Evolutionary conservation across 2,113 vertebrate genomes (phyloP).

Genomic region (Gadus chalcogrammus): DNA sequence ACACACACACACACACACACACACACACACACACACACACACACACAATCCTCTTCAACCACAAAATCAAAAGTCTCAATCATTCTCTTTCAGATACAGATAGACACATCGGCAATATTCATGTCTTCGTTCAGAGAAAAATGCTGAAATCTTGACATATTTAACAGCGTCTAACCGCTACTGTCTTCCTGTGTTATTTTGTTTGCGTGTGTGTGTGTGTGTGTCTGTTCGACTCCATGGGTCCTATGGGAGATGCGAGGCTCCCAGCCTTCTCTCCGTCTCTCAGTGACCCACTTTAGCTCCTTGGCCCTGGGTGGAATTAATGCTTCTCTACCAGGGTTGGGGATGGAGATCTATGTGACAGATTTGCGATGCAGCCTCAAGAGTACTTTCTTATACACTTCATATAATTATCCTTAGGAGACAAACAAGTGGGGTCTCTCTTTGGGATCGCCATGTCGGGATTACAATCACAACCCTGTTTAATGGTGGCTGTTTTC

Average conservation of each 20-base stretch:
- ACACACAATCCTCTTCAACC: not conserved
- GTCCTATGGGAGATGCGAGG: constrained; percentile 1
- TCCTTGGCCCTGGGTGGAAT: constrained; percentile 53
- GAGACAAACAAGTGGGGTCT: not conserved
- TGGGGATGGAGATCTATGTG: constrained; percentile 18
- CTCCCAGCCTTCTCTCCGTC: constrained; percentile 32
- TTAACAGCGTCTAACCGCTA: too few relatives aligned
- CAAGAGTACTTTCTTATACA: not conserved
- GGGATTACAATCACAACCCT: constrained; percentile 18
- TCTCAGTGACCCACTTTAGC: constrained; percentile 60
- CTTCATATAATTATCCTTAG: constrained; percentile 11
- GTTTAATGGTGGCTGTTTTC: constrained; percentile 19
- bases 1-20: not conserved
- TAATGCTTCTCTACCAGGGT: constrained; percentile 37
- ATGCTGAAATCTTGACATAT: too few relatives aligned
- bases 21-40: not conserved
- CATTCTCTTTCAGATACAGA: too few relatives aligned
- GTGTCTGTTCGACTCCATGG: not conserved
- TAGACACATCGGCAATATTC: too few relatives aligned
- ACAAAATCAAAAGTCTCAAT: too few relatives aligned
- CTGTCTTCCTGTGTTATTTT: not conserved
- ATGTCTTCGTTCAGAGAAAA: too few relatives aligned
- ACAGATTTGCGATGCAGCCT: constrained; percentile 39
- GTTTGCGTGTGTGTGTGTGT: too few relatives aligned
- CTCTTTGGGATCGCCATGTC: not conserved